Percentiles rank a stretch among this genome's conserved stretches.
These are phyloP conservation scores for Smutsia gigantea DNA, from an alignment of 2,797 vertebrate genomes.

Conservation along the genomic window DNA sequence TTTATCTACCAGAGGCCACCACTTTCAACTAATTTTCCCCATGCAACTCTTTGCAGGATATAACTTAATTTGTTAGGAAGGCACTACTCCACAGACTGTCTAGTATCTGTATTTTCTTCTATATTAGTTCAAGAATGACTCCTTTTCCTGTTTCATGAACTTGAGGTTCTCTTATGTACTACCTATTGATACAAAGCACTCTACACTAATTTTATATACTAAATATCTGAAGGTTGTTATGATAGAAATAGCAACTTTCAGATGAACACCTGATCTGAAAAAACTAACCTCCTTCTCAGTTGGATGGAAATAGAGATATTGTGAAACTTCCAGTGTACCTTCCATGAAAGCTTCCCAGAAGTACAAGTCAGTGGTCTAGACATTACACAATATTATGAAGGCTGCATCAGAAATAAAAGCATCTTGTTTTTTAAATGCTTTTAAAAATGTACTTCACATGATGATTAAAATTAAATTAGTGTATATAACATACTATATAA, in stretches of 20 bases:
- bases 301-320: neutral
- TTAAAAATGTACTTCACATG: conserved; percentile 38
- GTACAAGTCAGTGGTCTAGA: neutral
- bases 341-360: neutral
- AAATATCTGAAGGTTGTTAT: neutral
- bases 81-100: neutral
- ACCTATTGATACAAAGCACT: neutral
- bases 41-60: neutral
- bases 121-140: neutral
- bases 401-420: conserved; percentile 7
- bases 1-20: neutral
- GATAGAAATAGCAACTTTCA: neutral
- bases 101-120: neutral
- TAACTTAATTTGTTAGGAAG: neutral
- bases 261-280: neutral
- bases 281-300: neutral
- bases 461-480: conserved; percentile 44
- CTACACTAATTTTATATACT: neutral
- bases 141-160: neutral
- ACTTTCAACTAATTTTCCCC: neutral
- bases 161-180: neutral
- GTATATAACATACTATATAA: conserved; percentile 34
- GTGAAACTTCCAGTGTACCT: neutral
- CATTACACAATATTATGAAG: neutral
- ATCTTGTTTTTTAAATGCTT: conserved; percentile 40